Base-by-base conservation (phyloP, 2,888 invertebrate species). In the Chromoteleia sp. region DNA sequence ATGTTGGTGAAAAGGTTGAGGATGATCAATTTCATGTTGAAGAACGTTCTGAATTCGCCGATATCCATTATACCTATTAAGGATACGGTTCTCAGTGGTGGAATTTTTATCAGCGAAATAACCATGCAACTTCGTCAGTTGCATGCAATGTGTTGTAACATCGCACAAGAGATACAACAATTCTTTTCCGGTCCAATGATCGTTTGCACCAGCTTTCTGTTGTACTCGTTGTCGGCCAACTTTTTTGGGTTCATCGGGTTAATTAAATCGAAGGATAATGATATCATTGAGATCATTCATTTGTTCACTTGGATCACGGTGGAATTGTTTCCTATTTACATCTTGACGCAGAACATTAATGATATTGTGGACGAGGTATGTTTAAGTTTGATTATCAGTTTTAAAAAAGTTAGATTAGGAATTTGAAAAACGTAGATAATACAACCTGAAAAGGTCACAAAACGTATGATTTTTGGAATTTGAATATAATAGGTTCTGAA, bases 121-220 rank as follows among this genome's bases (percentile, higher is more conserved):
- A 61, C 61, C 0, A 25, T 52, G 3, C 71, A 73, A 10, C 33
- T 73, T 1, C 25, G 71, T 0, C 52, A 52, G 5, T 43, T 73
- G 43, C 48, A 73, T 21, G 1, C 41, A 6, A 19, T 4, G 0
- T 73, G 71, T n/a, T 73, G 61, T 30, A 12, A 21, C 10, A 30
- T 73, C 17, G 71, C 71, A 0, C 61, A 61, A 8, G 25, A 61
- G 0, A 45, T 73, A 15, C n/a, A 15, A 0, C 7, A 41, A 0
- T 73, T 52, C n/a, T 61, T 7, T 50, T 73, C 71, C 0, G 25
- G 52, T 30, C 61, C 71, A 1, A 59, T 61, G 6, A 19, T 48
- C 0, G 10, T 52, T 5, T 10, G 2, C 7, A 14, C 43, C 0
- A 33, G 48, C 19, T 73, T 73, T n/a, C 3, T 61, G 0, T 8